Evolutionary conservation across 2,797 vertebrate species (phyloP), one percentile per base, ranked within the genome.

Genomic region (Natrix natrix): DNA sequence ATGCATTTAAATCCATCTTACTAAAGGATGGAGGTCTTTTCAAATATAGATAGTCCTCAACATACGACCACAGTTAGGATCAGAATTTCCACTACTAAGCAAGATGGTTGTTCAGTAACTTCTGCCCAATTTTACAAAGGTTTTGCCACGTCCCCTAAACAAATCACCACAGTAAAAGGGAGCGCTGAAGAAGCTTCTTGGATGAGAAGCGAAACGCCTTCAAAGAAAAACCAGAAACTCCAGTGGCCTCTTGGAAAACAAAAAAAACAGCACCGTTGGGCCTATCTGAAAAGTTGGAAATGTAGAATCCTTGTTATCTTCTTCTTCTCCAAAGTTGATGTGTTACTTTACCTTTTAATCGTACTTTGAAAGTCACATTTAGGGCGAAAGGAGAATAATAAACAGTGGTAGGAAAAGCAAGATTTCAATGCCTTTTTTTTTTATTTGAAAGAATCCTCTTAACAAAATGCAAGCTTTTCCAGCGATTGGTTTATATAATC

Each of bases 401-500:
- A 91, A 86, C 88, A 93, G n/a, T 0, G 0, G 0, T 43, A 88
- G 60, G 88, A 94, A 94, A 95, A 92, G 13, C 59, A 54, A 5
- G 14, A 59, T 93, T 91, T 88, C 87, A 57, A 63, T 24, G 17
- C 0, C 0, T 52, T 87, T 95, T 94, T 66, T 88, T 48, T 48
- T 48, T 2, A 43, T 92, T 92, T 93, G 91, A 94, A 96, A 90
- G 43, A 57, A 5, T 88, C 90, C 91, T 89, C 90, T 94, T 88
- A 91, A 88, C 8, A 66, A 26, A 94, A 48, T 78, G 43, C 56
- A 88, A 93, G 16, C 10, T 92, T 32, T 90, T 92, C 91, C 92
- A 86, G 28, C 59, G 93, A 92, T 93, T 94, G 88, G 43, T 61
- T 93, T 93, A 86, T 60, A 52, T 94, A 94, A 94, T 94, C 61